A percentile compares a stretch with the other conserved stretches of the same genome.
These are phyloP conservation scores for Streptopelia turtur DNA, from an alignment of 2,797 vertebrate species.

Conservation along the genomic window DNA sequence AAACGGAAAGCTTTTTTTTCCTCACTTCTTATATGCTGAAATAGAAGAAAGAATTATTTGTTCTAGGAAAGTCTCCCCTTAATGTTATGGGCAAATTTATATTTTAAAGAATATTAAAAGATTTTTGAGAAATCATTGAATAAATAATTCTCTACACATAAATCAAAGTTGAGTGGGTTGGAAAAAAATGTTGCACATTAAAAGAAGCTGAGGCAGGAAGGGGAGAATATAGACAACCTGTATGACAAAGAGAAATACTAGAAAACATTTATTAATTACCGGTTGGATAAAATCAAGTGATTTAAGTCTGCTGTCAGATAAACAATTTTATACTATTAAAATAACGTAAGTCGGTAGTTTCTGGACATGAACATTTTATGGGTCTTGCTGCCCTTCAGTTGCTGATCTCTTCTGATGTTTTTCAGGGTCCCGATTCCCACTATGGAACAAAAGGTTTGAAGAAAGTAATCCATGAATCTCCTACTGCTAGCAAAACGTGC, in stretches of 20 bases:
- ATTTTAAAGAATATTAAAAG: too few relatives aligned
- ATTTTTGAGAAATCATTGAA: too few relatives aligned
- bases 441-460: conserved; percentile 97
- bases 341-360: not conserved
- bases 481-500: conserved; percentile 93
- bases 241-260: not conserved
- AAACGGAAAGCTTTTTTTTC: not conserved
- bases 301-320: not conserved
- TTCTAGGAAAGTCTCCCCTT: not conserved
- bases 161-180: not conserved
- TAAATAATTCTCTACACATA: not conserved
- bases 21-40: not conserved
- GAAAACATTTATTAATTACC: not conserved
- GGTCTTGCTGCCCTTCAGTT: not conserved
- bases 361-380: not conserved
- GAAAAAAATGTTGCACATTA: not conserved
- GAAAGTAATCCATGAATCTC: conserved; percentile 92
- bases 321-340: not conserved
- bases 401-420: not conserved
- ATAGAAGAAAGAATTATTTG: not conserved
- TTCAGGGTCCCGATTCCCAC: conserved; percentile 95
- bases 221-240: not conserved
- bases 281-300: not conserved
- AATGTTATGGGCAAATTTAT: not conserved
- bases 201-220: not conserved